Evolutionary conservation across 2,113 vertebrate genomes (phyloP), one percentile per base, ranked within the genome.

Genomic region (Nycticorax nycticorax): DNA sequence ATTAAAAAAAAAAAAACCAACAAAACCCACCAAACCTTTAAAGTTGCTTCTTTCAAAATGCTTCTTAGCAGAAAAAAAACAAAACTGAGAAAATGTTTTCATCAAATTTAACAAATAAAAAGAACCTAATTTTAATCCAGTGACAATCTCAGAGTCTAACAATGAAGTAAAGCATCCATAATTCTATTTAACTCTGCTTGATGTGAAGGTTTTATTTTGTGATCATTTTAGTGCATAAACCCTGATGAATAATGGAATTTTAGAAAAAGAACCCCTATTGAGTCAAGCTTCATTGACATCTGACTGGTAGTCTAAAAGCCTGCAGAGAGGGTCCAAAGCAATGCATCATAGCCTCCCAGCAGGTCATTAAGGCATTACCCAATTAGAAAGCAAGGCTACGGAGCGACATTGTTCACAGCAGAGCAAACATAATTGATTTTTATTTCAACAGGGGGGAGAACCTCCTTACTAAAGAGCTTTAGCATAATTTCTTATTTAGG

Each of bases 401-500:
- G 64, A 74, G 91, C 0, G 47, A 96, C 97, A 98, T 95, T 97
- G 97, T 97, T 98, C 96, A 86, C 85, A 10, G 74, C 89, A 96
- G 94, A 98, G 97, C 97, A 97, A 98, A 97, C 94, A 97, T 96
- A 98, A 97, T 96, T 92, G 94, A 96, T 91, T 97, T 98, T 97
- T 97, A 97, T 97, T 96, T 96, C 96, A 97, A 96, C 78, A 48
- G 96, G 91, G 95, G 96, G 88, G 81, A 95, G 91, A 97, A 92
- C 86, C 96, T 97, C 89, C 94, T 97, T 96, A 91, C 87, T 94
- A 79, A 91, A 97, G 62, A 91, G 92, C 88, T 93, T 97, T 63
- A 88, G 75, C 95, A 97, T 97, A 97, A 98, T 97, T 98, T 98
- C 97, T 98, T 97, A 97, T 97, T 97, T 97, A 97, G 97, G 94